Evolutionary conservation across 2,888 invertebrate species (phyloP), one percentile per base, ranked within the genome.

Genomic region (Blastobasis adustella): DNA sequence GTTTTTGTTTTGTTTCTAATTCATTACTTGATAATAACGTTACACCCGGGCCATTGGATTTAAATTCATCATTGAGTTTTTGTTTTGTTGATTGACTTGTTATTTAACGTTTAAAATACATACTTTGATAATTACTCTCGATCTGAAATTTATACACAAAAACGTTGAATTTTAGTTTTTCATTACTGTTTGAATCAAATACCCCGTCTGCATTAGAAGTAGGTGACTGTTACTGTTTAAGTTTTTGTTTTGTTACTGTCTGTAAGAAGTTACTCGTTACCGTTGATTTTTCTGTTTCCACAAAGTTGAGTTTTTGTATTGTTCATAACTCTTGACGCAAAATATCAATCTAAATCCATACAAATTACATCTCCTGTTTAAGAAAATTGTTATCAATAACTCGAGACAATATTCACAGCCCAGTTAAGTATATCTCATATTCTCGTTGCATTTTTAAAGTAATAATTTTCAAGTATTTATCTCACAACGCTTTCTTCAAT

Each of bases 271-370:
- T 53, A 50, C 42, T 49, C 46, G 48, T 54, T 50, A 49, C 60
- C 49, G 58, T 69, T 68, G 60, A 63, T 65, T 66, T 67, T 37
- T 54, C 46, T 55, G 56, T 65, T 65, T 10, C 23, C 40, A 38
- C 41, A 10, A 57, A 53, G 68, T 71, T 70, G 57, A 67, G 53
- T 73, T 70, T 72, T 68, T 62, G 67, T 73, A 72, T 67, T 58
- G 56, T 64, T 65, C 51, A 37, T 45, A 58, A 23, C 23, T 23
- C 23, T 23, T 23, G 23, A 23, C 23, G 23, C 23, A 23, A 23
- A 23, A 23, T 23, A 23, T 23, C 1, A 23, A 23, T 23, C 23
- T 23, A 23, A 23, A 23, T 23, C 3, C 23, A 23, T 23, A 23
- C 23, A 23, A 23, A 23, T 2, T 23, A 23, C 1, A 23, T 23